phyloP scores from a whole-genome alignment of 2,888 invertebrate genomes.

The Taphrorychus bicolor region DNA sequence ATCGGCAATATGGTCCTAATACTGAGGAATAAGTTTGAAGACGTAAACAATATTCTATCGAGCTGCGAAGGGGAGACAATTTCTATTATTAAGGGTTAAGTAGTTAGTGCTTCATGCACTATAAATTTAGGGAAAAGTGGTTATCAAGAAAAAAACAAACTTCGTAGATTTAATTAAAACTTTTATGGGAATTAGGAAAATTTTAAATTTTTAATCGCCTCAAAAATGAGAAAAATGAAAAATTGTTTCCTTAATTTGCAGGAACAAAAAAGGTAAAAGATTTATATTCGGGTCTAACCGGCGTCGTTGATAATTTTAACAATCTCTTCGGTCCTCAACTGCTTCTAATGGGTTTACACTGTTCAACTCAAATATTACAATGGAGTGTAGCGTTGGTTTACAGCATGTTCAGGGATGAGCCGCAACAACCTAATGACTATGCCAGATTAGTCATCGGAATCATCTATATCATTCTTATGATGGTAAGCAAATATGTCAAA shows the following conservation, averaged over 20 bases:
- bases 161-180: no score
- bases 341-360: slow-evolving; percentile 38
- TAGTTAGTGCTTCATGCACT: no score
- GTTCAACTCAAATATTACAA: slow-evolving; percentile 34
- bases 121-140: no score
- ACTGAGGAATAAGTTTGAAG: slow-evolving; percentile 31
- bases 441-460: slow-evolving; percentile 18
- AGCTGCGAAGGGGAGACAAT: slow-evolving; percentile 14
- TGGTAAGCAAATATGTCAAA: slow-evolving; percentile 28
- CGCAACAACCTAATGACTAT: slow-evolving; percentile 13
- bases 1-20: slow-evolving; percentile 38
- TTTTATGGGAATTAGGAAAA: no score
- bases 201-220: no score
- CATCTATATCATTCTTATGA: slow-evolving; percentile 31
- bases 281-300: slow-evolving; percentile 16
- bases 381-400: slow-evolving; percentile 35
- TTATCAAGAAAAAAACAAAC: no score
- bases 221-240: no score
- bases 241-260: no score
- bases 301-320: slow-evolving; percentile 27
- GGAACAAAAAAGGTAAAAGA: slow-evolving; percentile 31
- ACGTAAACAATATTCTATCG: slow-evolving; percentile 21
- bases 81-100: no score
- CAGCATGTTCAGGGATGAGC: slow-evolving; percentile 23
- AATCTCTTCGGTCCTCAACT: slow-evolving; percentile 31